Conservation (phyloP, 1,140 invertebrate species). For the Protaetia brevitarsis region DNA sequence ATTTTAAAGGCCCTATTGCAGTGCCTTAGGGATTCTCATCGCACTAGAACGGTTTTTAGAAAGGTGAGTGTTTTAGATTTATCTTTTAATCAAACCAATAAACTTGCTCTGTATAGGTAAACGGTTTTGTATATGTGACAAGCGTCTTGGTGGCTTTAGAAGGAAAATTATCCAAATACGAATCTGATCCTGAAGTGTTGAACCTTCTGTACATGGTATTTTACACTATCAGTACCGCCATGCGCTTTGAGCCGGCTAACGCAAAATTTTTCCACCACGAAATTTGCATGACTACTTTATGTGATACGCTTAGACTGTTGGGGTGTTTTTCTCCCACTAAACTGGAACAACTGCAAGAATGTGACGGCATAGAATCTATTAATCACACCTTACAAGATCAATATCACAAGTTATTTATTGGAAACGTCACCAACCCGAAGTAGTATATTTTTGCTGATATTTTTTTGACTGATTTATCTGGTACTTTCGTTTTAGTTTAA, state of each 20-base stretch:
- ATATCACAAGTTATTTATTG: constrained; percentile 71
- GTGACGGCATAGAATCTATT: constrained; percentile 48
- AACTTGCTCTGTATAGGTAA: constrained; percentile 51
- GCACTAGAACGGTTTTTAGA: constrained; percentile 93
- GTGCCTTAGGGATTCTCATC: constrained; percentile 90
- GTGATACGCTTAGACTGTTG: constrained; percentile 85
- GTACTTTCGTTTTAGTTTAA: constrained; percentile 54
- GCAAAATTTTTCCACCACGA: constrained; percentile 97
- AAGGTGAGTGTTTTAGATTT: constrained; percentile 63
- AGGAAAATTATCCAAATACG: constrained; percentile 63
- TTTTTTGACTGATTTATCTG: constrained; percentile 6
- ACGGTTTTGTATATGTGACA: constrained; percentile 96
- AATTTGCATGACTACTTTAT: constrained; percentile 88
- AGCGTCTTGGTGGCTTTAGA: constrained; percentile 93
- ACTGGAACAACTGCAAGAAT: constrained; percentile 48
- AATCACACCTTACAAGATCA: constrained; percentile 53
- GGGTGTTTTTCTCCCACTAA: constrained; percentile 77
- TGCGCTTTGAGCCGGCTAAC: constrained; percentile 98
- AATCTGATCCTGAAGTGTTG: constrained; percentile 52
- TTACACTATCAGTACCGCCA: constrained; percentile 92
- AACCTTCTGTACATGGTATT: constrained; percentile 85
- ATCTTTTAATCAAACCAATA: not conserved
- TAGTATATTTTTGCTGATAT: constrained; percentile 30
- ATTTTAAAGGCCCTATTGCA: constrained; percentile 86
- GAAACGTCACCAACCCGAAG: constrained; percentile 64